Evolutionary conservation across 2,888 invertebrate genomes (phyloP).

Genomic region (Eulithis testata): DNA sequence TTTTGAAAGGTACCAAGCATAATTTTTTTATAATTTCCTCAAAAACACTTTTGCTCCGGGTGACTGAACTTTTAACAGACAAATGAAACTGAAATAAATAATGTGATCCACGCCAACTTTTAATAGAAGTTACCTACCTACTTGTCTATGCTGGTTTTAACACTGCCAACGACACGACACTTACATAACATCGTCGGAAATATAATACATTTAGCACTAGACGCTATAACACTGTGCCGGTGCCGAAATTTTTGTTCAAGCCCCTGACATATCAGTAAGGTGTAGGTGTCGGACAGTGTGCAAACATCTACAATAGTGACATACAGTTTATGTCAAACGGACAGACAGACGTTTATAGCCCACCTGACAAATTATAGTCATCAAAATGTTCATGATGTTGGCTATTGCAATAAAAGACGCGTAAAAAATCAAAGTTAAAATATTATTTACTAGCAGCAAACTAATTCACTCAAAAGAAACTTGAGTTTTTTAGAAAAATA

Average conservation of each 20-base stretch:
- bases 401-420: conserved; percentile 27
- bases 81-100: conserved; percentile 25
- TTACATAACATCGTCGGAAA: neutral
- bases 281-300: no score
- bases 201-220: no score
- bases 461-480: no score
- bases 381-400: conserved; percentile 16
- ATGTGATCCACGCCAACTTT: neutral
- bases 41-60: neutral
- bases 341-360: conserved; percentile 23
- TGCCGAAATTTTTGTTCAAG: no score
- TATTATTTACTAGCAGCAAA: conserved; percentile 7
- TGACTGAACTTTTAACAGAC: conserved; percentile 15
- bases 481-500: no score
- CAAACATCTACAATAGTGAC: conserved; percentile 11
- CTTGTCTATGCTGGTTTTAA: no score
- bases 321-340: conserved; percentile 19
- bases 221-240: no score
- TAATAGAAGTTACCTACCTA: no score
- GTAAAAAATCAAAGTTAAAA: conserved; percentile 22
- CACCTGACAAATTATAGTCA: conserved; percentile 24
- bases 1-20: no score
- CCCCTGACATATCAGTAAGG: no score
- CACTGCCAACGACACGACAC: no score
- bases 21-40: no score